These are phyloP conservation scores for Caenorhabditis remanei DNA, from an alignment of 1,140 invertebrate genomes.

Conservation along the genomic window DNA sequence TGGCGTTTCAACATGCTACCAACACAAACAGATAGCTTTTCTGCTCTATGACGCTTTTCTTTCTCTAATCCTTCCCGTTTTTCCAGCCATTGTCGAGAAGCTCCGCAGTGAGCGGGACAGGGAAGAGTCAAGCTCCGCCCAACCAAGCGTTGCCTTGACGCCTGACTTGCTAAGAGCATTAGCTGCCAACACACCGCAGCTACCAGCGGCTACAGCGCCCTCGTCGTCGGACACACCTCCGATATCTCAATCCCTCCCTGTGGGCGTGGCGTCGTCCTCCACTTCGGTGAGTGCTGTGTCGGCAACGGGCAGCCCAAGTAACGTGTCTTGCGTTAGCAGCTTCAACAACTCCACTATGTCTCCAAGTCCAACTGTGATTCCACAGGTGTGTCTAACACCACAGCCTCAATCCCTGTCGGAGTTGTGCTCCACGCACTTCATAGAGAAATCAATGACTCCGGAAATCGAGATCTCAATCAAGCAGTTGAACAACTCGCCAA, in stretches of 20 bases:
- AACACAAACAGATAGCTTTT: neutral
- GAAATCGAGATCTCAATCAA: neutral
- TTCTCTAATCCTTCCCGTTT: neutral
- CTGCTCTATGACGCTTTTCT: neutral
- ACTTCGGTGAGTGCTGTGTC: slow-evolving; percentile 28
- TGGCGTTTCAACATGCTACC: neutral
- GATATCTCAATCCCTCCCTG: neutral
- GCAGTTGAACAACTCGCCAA: neutral
- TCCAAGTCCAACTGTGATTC: slow-evolving; percentile 33
- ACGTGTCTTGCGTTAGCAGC: slow-evolving; percentile 51
- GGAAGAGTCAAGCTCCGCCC: neutral
- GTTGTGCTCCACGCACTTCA: slow-evolving; percentile 28
- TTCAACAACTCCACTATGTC: slow-evolving; percentile 54
- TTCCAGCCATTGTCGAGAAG: slow-evolving; percentile 55
- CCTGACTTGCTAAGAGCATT: neutral
- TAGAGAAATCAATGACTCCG: neutral
- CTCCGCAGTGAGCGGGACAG: slow-evolving; percentile 47
- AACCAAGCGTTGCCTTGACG: neutral
- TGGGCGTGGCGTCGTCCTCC: slow-evolving; percentile 10
- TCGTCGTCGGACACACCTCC: slow-evolving; percentile 10
- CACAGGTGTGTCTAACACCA: slow-evolving; percentile 24
- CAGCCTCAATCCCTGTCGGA: slow-evolving; percentile 10
- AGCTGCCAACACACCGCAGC: neutral
- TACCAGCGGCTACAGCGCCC: neutral
- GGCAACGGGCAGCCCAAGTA: slow-evolving; percentile 26